Evolutionary conservation across 2,888 invertebrate genomes (phyloP), one percentile per base, ranked within the genome.

Genomic region (Chouioia cunea): DNA sequence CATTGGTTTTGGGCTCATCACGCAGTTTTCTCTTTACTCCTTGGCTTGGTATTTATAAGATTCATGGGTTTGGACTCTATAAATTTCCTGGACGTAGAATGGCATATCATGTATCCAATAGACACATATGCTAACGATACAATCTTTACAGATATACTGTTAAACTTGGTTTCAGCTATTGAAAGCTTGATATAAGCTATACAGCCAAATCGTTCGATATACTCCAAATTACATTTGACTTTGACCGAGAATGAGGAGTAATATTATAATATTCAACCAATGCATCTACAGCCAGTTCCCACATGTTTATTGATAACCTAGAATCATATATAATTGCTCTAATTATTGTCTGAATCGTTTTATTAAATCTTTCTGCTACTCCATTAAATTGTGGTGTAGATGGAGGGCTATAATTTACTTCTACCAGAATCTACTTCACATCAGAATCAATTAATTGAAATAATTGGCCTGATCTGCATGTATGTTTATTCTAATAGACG

Each of bases 81-180:
- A 18, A 70, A 73, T 68, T 71, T 74, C 23, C 65, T 60, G 2
- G 70, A 43, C 43, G n/a, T 64, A n/a, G 74, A 76, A 22, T 77
- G 70, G 73, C 74, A 76, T 27, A 75, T 36, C 15, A 73, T 52
- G 50, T 76, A 77, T 15, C 74, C 76, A 12, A 73, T 75, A 10
- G 50, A 12, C 64, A 64, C 70, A 22, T 75, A 57, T 23, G 74
- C 75, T 0, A 77, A 70, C 46, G 72, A 47, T 36, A 75, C 52
- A 10, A 70, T 48, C 58, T 54, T 68, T 27, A 63, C 66, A 18
- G 56, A 56, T 10, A 43, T 57, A 48, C 66, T 66, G 14, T 18
- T 48, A 52, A 75, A 75, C 22, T 75, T 74, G 1, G 56, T 60
- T 27, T 63, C 43, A 16, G 46, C 50, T 57, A 48, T 62, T 18